phyloP scores from a whole-genome alignment of 2,888 invertebrate species.

The Amphipyra tragopoginis region DNA sequence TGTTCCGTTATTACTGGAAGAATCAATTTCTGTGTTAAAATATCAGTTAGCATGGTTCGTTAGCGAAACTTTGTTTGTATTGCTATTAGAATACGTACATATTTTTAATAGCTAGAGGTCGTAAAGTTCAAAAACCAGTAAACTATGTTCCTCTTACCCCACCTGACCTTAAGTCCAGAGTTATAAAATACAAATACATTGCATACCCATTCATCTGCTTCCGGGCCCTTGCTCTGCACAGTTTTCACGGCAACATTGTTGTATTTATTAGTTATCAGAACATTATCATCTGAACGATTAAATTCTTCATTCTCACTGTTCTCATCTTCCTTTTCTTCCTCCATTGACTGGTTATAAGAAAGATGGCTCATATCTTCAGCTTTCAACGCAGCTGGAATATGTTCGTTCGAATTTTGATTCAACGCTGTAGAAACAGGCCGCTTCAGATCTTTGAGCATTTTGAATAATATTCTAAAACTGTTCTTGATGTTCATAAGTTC shows the following conservation, averaged over 20 bases:
- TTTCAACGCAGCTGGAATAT: slow-evolving; percentile 1
- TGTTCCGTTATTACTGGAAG: too few relatives aligned
- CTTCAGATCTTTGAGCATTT: slow-evolving; percentile 68
- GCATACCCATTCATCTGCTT: slow-evolving; percentile 64
- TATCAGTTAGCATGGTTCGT: too few relatives aligned
- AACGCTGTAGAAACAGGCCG: slow-evolving; percentile 32
- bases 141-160: too few relatives aligned
- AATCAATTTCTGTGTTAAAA: too few relatives aligned
- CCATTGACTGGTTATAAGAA: slow-evolving; percentile 14
- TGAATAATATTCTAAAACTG: slow-evolving; percentile 68
- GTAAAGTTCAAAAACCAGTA: too few relatives aligned
- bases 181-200: neutral
- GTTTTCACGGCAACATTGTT: slow-evolving; percentile 42
- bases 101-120: too few relatives aligned
- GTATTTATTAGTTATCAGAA: slow-evolving; percentile 72
- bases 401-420: slow-evolving; percentile 36
- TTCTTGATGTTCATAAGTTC: slow-evolving; percentile 68
- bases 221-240: slow-evolving; percentile 1
- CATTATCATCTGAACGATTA: slow-evolving; percentile 70
- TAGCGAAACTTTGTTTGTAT: too few relatives aligned
- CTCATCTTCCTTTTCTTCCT: slow-evolving; percentile 30
- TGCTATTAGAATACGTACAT: too few relatives aligned
- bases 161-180: neutral
- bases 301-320: slow-evolving; percentile 61
- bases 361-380: slow-evolving; percentile 4